Percentiles rank a stretch among this genome's conserved stretches.
These are phyloP conservation scores for Oxycera nigricornis DNA, from an alignment of 2,888 invertebrate genomes.

Conservation along the genomic window DNA sequence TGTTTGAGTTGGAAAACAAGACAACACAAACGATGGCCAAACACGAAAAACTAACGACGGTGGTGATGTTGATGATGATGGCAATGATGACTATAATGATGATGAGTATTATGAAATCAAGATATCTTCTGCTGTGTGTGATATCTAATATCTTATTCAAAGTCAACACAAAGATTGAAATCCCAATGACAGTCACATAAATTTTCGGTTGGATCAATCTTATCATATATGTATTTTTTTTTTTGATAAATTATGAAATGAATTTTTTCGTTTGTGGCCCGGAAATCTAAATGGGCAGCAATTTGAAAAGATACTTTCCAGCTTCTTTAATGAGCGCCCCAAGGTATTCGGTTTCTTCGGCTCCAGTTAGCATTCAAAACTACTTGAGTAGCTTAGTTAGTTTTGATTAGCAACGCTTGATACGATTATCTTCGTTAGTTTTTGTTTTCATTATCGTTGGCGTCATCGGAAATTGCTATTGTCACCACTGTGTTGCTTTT, in stretches of 20 bases:
- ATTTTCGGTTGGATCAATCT: slow-evolving; percentile 19
- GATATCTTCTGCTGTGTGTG: not conserved
- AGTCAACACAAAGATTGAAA: not conserved
- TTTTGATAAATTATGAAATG: too few species aligned
- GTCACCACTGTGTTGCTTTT: not conserved
- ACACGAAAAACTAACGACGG: too few species aligned
- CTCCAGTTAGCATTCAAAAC: not conserved
- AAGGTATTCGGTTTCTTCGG: not conserved
- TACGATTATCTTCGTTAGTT: not conserved
- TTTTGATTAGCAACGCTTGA: not conserved
- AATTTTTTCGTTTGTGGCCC: too few species aligned
- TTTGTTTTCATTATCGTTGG: not conserved
- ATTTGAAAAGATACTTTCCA: not conserved
- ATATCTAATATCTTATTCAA: slow-evolving; percentile 19
- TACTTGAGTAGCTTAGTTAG: not conserved
- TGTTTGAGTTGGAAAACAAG: not conserved
- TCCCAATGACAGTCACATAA: not conserved
- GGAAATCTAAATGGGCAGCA: not conserved
- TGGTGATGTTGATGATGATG: not conserved
- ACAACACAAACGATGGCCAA: too few species aligned
- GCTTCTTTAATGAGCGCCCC: not conserved
- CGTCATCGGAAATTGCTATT: not conserved
- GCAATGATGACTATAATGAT: slow-evolving; percentile 12
- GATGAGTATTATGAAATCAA: slow-evolving; percentile 10
- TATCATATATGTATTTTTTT: too few species aligned